Evolutionary conservation across 2,113 vertebrate species (phyloP).

Genomic region (Syrrhaptes paradoxus): DNA sequence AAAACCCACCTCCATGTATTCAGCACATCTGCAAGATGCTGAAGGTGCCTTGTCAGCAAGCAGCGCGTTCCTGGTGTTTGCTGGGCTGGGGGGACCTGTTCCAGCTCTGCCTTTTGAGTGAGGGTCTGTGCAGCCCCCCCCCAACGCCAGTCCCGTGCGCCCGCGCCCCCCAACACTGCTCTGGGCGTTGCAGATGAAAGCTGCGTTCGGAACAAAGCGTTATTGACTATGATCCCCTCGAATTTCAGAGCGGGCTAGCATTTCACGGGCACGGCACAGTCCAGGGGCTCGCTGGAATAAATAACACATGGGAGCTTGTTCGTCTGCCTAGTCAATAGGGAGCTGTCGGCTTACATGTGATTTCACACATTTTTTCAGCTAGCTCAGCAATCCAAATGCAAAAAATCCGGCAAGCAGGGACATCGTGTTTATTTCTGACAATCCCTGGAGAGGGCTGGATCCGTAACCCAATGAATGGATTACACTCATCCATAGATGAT

Average conservation of each 20-base stretch:
- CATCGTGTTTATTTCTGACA: slow-evolving; percentile 53
- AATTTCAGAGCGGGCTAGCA: neutral
- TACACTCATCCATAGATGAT: slow-evolving; percentile 49
- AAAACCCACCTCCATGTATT: neutral
- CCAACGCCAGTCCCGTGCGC: neutral
- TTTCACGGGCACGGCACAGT: neutral
- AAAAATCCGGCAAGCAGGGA: slow-evolving; percentile 53
- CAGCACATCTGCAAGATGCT: neutral
- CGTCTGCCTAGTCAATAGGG: slow-evolving; percentile 37
- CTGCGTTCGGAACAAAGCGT: neutral
- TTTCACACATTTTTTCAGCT: slow-evolving; percentile 70
- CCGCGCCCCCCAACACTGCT: neutral
- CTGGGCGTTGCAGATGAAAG: neutral
- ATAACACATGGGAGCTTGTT: slow-evolving; percentile 54
- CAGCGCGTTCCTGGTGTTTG: neutral
- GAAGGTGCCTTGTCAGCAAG: neutral
- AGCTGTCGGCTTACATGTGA: slow-evolving; percentile 49
- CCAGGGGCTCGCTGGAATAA: slow-evolving; percentile 41
- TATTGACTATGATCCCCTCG: slow-evolving; percentile 40
- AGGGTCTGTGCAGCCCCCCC: neutral
- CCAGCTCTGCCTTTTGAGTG: neutral
- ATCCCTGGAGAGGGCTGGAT: slow-evolving; percentile 34
- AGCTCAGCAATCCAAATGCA: slow-evolving; percentile 69
- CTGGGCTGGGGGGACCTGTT: neutral
- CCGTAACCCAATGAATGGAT: slow-evolving; percentile 52